Evolutionary conservation across 2,113 vertebrate genomes (phyloP).

Genomic region (Pachypanchax playfairii): DNA sequence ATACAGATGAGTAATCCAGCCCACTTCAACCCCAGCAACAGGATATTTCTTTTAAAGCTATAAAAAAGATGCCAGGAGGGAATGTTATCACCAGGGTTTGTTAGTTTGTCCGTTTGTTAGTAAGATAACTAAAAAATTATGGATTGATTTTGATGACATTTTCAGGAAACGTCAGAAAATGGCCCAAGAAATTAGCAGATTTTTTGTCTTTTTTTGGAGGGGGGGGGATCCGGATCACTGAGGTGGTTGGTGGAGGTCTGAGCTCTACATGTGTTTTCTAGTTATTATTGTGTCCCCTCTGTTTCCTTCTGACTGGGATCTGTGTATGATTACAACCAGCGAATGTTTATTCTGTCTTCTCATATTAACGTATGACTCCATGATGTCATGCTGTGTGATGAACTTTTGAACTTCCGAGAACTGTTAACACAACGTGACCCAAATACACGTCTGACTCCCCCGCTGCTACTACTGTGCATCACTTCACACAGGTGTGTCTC

Average conservation of each 20-base stretch:
- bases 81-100: too few relatives aligned
- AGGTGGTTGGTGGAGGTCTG: too few relatives aligned
- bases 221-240: too few relatives aligned
- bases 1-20: not conserved
- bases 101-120: not conserved
- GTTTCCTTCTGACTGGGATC: too few relatives aligned
- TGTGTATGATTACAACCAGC: not conserved
- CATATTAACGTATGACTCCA: not conserved
- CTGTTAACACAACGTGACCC: not conserved
- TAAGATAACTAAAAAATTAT: too few relatives aligned
- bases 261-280: too few relatives aligned
- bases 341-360: not conserved
- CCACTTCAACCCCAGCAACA: not conserved
- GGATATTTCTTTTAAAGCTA: not conserved
- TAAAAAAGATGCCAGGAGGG: too few relatives aligned
- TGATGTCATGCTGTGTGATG: not conserved
- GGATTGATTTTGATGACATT: too few relatives aligned
- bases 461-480: not conserved
- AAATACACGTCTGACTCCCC: not conserved
- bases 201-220: too few relatives aligned
- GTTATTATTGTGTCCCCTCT: too few relatives aligned
- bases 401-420: not conserved
- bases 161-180: too few relatives aligned
- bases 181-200: too few relatives aligned
- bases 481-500: slow-evolving; percentile 52